Evolutionary conservation across 2,888 invertebrate species (phyloP).

Genomic region (Pristionchus mayeri): DNA sequence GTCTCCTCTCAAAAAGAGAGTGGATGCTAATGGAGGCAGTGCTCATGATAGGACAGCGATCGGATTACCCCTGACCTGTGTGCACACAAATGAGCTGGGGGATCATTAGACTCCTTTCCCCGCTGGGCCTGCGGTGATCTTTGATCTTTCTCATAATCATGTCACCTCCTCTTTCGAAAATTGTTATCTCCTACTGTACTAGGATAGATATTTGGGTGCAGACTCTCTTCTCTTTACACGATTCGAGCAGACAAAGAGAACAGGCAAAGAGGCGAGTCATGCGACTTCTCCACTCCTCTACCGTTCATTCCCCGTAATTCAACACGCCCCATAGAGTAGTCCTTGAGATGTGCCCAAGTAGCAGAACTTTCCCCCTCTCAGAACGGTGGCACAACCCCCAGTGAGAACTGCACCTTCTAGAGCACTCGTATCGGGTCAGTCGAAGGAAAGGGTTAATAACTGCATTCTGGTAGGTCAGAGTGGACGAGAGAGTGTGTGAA

Average conservation of each 20-base stretch:
- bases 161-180: neutral
- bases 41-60: neutral
- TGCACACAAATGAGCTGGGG: neutral
- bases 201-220: too few species aligned
- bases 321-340: neutral
- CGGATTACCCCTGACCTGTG: conserved; percentile 38
- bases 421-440: conserved; percentile 1
- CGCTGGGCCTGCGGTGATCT: neutral
- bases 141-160: neutral
- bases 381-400: neutral
- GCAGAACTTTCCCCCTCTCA: neutral
- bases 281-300: too few species aligned
- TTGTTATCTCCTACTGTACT: too few species aligned
- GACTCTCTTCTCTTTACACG: too few species aligned
- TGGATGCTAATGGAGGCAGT: conserved; percentile 19
- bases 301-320: too few species aligned
- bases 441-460: conserved; percentile 1
- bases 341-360: neutral
- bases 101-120: conserved; percentile 17
- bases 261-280: too few species aligned
- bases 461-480: neutral
- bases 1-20: neutral
- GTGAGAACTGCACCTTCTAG: neutral
- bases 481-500: neutral
- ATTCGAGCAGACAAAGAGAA: too few species aligned